Conservation (phyloP, 2,888 invertebrate species). For the Heteromurus nitidus region DNA sequence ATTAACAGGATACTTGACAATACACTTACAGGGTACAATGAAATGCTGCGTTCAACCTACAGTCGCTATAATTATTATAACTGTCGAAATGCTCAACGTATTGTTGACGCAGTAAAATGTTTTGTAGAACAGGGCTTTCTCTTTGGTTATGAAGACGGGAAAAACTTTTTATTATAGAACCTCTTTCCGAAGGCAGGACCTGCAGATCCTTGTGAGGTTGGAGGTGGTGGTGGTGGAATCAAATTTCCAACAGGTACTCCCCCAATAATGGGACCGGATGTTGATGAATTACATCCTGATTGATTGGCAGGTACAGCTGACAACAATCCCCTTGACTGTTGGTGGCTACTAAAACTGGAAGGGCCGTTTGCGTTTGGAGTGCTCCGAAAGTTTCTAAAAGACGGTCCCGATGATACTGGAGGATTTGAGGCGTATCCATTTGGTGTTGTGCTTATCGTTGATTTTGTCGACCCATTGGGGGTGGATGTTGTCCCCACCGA, state of each 20-base stretch:
- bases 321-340: background rate
- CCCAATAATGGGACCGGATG: slow-evolving; percentile 63
- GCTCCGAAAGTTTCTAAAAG: slow-evolving; percentile 30
- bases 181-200: slow-evolving; percentile 57
- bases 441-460: slow-evolving; percentile 6
- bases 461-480: slow-evolving; percentile 25
- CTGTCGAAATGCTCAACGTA: background rate
- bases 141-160: slow-evolving; percentile 51
- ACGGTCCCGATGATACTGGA: slow-evolving; percentile 8
- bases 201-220: slow-evolving; percentile 45
- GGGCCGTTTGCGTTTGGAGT: slow-evolving; percentile 37
- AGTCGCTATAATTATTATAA: background rate
- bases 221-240: slow-evolving; percentile 69
- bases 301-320: background rate
- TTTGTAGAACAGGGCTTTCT: slow-evolving; percentile 22
- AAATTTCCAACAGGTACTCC: slow-evolving; percentile 67
- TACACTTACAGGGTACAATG: too few relatives aligned
- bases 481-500: background rate
- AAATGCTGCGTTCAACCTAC: slow-evolving; percentile 6
- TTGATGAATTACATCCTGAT: background rate
- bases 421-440: slow-evolving; percentile 50
- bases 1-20: background rate
- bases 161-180: slow-evolving; percentile 63
- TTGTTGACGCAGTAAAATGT: background rate
- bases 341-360: slow-evolving; percentile 15